These are phyloP conservation scores for Helogale parvula DNA, from an alignment of 2,113 vertebrate genomes.

Conservation along the genomic window DNA sequence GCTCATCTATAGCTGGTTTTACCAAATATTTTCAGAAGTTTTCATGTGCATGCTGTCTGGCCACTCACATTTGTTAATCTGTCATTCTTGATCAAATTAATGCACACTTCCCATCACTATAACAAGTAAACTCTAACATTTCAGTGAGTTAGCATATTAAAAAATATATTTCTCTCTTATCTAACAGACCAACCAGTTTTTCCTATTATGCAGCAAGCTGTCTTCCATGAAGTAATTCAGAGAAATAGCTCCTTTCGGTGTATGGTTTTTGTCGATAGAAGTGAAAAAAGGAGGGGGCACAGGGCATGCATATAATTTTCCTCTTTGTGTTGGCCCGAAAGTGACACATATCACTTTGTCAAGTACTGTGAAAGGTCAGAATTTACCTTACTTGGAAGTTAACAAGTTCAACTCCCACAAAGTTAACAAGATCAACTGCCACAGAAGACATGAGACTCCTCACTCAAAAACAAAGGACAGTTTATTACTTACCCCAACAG, in stretches of 20 bases:
- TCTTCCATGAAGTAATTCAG: background rate
- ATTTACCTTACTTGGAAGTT: background rate
- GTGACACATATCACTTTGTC: background rate
- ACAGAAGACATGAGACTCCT: background rate
- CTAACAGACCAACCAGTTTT: background rate
- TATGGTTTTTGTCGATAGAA: background rate
- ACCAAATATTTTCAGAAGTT: background rate
- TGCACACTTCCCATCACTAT: background rate
- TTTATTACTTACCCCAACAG: background rate
- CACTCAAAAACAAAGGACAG: background rate
- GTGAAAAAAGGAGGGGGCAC: background rate
- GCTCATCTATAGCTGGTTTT: background rate
- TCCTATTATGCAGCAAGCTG: background rate
- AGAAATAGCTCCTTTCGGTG: background rate
- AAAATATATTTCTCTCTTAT: background rate
- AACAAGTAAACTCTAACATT: background rate
- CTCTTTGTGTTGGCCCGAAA: background rate
- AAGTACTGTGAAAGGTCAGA: background rate
- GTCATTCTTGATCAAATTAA: conserved; percentile 13
- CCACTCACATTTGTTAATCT: background rate
- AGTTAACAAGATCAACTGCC: background rate
- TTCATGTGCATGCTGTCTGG: background rate
- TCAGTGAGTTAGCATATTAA: background rate
- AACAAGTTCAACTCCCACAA: background rate
- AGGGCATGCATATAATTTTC: background rate